Evolutionary conservation across 2,113 vertebrate species (phyloP), one percentile per base, ranked within the genome.

Genomic region (Catharus minimus): DNA sequence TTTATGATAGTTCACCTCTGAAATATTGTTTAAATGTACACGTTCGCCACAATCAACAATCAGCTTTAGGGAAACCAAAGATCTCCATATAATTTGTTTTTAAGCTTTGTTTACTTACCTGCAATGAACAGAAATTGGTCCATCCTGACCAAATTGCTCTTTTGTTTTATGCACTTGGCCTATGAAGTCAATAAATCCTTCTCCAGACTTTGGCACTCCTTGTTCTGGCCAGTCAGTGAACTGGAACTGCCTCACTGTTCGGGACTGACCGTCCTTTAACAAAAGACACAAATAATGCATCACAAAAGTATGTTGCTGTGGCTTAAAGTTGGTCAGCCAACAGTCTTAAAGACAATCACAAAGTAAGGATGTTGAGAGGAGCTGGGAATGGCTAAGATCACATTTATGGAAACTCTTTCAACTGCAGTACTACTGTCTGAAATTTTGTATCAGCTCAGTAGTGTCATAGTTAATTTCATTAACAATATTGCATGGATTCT

Each of bases 141-240:
- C 99, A 78, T 99, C 99, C 96, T 99, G 99, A 92, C 99, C 99
- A 92, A 99, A 99, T 95, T 99, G 99, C 94, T 99, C 99, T 97
- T 99, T 99, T 86, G 99, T 99, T 99, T 99, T 99, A 98, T 99
- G 99, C 39, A 99, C 99, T 98, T 99, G 99, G 91, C 99, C 99
- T 28, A 99, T 99, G 97, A 99, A 99, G 95, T 99, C 99, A 94
- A 99, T 99, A 96, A 99, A 99, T 85, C 99, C 99, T 97, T 99
- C 99, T 96, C 99, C 99, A 83, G 99, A 99, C 96, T 99, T 99
- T 97, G 99, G 99, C 97, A 99, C 99, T 96, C 99, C 99, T 98
- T 99, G 99, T 82, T 99, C 99, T 39, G 99, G 99, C 99, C 99
- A 99, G 97, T 99, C 99, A 47, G 99, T 99, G 97, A 99, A 99